phyloP scores from a whole-genome alignment of 2,113 vertebrate species.

The Phocoena phocoena region DNA sequence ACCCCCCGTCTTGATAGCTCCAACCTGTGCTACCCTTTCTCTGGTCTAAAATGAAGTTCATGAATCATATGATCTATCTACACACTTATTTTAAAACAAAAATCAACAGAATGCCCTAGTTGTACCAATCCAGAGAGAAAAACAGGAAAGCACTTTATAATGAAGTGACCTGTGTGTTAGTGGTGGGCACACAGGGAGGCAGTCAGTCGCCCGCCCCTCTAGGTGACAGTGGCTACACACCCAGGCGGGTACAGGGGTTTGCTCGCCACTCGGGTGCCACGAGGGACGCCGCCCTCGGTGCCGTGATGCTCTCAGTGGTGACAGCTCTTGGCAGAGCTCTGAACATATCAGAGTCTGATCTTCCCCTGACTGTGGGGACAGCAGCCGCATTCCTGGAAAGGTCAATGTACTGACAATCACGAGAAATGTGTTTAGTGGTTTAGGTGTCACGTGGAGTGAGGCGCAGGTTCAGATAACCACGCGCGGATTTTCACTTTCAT shows the following conservation, averaged over 20 bases:
- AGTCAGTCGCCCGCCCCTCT: not conserved
- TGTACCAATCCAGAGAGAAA: fast-evolving
- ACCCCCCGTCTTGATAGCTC: too few relatives aligned
- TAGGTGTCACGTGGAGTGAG: not conserved
- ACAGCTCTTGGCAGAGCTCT: constrained; percentile 22
- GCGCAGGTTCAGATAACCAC: not conserved
- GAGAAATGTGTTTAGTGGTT: not conserved
- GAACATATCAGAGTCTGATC: not conserved
- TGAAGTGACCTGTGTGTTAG: fast-evolving
- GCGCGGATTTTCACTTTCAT: fast-evolving
- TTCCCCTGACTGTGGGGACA: not conserved
- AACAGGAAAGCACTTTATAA: not conserved
- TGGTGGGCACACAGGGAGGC: fast-evolving
- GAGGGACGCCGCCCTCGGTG: not conserved
- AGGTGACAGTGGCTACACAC: fast-evolving
- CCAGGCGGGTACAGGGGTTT: fast-evolving
- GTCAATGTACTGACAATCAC: not conserved
- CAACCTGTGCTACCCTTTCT: not conserved
- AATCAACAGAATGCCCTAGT: not conserved
- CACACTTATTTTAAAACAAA: not conserved
- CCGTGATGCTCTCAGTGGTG: not conserved
- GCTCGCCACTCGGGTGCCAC: too few relatives aligned
- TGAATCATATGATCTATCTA: fast-evolving
- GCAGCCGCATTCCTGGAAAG: not conserved
- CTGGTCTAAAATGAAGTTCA: not conserved